Evolutionary conservation across 2,888 invertebrate genomes (phyloP).

Genomic region (Halictus quadricinctus): DNA sequence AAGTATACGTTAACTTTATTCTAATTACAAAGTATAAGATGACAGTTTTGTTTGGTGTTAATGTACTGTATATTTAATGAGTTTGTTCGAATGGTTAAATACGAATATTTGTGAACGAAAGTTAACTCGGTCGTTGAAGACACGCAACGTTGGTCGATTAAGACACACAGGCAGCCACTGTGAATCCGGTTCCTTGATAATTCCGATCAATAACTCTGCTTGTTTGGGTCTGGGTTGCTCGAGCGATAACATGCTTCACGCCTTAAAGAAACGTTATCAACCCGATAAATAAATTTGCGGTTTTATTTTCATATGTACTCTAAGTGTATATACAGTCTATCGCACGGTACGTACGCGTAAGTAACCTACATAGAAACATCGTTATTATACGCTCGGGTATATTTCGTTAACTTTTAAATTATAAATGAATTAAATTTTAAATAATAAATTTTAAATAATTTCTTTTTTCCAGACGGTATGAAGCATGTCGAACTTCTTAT

Average conservation of each 20-base stretch:
- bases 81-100: neutral
- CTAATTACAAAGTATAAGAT: neutral
- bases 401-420: neutral
- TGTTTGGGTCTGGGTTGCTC: neutral
- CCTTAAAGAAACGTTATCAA: neutral
- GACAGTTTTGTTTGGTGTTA: neutral
- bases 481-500: conserved; percentile 64
- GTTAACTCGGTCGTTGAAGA: neutral
- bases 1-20: neutral
- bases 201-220: conserved; percentile 55
- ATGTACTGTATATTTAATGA: neutral
- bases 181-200: conserved; percentile 47
- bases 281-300: conserved; percentile 25
- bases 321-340: no score
- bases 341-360: neutral
- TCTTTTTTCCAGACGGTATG: conserved; percentile 33
- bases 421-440: no score
- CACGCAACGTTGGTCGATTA: conserved; percentile 19
- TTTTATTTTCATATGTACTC: neutral
- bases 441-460: no score
- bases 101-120: neutral
- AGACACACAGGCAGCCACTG: conserved; percentile 41
- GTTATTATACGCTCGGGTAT: neutral
- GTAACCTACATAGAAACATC: neutral
- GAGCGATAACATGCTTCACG: conserved; percentile 3